Evolutionary conservation across 2,113 vertebrate genomes (phyloP).

Genomic region (Apodemus speciosus): DNA sequence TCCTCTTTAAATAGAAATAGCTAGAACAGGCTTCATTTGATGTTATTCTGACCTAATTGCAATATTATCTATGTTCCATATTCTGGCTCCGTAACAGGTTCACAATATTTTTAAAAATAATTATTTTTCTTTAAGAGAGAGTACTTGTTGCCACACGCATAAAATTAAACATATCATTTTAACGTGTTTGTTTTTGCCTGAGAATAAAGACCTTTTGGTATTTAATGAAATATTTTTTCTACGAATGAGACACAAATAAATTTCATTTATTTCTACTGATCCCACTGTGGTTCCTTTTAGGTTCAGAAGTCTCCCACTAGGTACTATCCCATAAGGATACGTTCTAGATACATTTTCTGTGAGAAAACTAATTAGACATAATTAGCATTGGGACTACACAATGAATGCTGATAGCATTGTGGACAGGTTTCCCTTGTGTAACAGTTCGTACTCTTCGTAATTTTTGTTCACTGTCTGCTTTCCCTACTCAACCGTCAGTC

Average conservation of each 20-base stretch:
- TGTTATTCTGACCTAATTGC: neutral
- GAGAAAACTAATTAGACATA: slow-evolving; percentile 47
- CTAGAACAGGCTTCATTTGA: slow-evolving; percentile 41
- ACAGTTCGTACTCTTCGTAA: neutral
- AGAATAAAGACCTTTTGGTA: slow-evolving; percentile 11
- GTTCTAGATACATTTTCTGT: slow-evolving; percentile 2
- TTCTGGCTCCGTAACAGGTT: slow-evolving; percentile 31
- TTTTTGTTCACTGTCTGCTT: neutral
- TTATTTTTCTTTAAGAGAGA: slow-evolving; percentile 44
- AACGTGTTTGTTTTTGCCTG: slow-evolving; percentile 37
- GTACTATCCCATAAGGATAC: neutral
- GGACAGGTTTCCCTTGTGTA: neutral
- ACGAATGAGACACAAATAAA: slow-evolving; percentile 1
- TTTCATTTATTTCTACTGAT: slow-evolving; percentile 31
- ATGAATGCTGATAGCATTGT: neutral
- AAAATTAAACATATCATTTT: slow-evolving; percentile 53
- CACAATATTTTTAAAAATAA: neutral
- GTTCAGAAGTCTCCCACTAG: neutral
- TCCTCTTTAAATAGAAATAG: slow-evolving; percentile 44
- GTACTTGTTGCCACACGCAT: neutral
- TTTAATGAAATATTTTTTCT: slow-evolving; percentile 37
- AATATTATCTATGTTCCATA: neutral
- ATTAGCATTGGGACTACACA: neutral
- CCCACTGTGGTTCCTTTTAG: slow-evolving; percentile 13
- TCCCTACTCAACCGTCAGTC: neutral